Evolutionary conservation across 2,113 vertebrate species (phyloP).

Genomic region (Ptychochromis oligacanthus): DNA sequence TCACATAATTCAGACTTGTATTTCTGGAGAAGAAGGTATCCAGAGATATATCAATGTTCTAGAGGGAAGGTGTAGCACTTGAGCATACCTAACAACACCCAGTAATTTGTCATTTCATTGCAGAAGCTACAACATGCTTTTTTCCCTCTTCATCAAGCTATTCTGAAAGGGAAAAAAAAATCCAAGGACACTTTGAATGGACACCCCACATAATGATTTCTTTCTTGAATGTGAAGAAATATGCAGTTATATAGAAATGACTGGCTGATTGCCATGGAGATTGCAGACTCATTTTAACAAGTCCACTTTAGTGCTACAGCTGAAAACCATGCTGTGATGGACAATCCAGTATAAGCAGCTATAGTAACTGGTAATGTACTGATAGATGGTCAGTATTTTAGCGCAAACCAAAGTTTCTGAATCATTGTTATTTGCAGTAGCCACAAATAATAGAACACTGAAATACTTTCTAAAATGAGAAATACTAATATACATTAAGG

Average conservation of each 20-base stretch:
- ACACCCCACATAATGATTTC: slow-evolving; percentile 5
- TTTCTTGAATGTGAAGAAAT: not conserved
- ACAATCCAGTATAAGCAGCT: not conserved
- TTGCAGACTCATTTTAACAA: slow-evolving; percentile 1
- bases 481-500: not conserved
- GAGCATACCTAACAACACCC: not conserved
- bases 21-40: not conserved
- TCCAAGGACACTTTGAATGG: slow-evolving; percentile 51
- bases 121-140: not conserved
- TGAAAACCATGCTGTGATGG: not conserved
- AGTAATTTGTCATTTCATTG: not conserved
- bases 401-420: not conserved
- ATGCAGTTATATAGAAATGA: not conserved
- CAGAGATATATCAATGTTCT: not conserved
- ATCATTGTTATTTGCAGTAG: not conserved
- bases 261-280: slow-evolving; percentile 13
- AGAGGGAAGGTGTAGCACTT: not conserved
- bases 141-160: not conserved
- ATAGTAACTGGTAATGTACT: not conserved
- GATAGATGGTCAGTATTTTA: not conserved
- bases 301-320: not conserved
- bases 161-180: not conserved
- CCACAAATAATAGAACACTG: not conserved
- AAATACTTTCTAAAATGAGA: not conserved
- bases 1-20: not conserved